phyloP scores from a whole-genome alignment of 2,797 vertebrate genomes.

The Emys orbicularis region DNA sequence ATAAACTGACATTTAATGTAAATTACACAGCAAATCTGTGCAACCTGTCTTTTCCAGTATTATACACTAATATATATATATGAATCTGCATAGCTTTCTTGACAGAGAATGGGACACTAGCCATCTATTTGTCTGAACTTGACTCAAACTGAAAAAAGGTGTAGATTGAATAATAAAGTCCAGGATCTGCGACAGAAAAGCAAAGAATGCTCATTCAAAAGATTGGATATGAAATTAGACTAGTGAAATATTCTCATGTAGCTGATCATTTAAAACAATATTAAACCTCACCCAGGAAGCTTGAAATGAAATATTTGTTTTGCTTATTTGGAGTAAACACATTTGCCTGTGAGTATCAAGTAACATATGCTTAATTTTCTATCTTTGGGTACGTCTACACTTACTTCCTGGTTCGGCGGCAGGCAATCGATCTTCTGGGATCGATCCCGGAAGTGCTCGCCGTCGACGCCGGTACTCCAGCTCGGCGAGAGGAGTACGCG shows the following conservation, averaged over 20 bases:
- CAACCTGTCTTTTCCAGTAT: neutral
- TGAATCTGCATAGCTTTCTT: neutral
- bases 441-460: too few species aligned
- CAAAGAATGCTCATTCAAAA: neutral
- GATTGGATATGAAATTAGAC: neutral
- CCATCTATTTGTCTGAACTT: neutral
- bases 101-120: neutral
- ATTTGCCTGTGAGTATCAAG: neutral
- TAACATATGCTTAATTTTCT: neutral
- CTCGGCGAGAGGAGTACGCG: too few species aligned
- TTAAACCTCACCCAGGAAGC: neutral
- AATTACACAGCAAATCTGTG: neutral
- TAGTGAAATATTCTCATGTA: accelerated
- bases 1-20: neutral
- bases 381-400: too few species aligned
- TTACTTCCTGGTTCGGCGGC: too few species aligned
- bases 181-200: neutral
- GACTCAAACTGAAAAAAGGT: neutral
- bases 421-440: too few species aligned
- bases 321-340: neutral
- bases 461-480: too few species aligned
- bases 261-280: neutral
- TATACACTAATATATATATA: neutral
- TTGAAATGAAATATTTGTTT: neutral
- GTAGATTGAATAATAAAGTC: neutral